Evolutionary conservation across 2,113 vertebrate species (phyloP).

Genomic region (Tragelaphus imberbis): DNA sequence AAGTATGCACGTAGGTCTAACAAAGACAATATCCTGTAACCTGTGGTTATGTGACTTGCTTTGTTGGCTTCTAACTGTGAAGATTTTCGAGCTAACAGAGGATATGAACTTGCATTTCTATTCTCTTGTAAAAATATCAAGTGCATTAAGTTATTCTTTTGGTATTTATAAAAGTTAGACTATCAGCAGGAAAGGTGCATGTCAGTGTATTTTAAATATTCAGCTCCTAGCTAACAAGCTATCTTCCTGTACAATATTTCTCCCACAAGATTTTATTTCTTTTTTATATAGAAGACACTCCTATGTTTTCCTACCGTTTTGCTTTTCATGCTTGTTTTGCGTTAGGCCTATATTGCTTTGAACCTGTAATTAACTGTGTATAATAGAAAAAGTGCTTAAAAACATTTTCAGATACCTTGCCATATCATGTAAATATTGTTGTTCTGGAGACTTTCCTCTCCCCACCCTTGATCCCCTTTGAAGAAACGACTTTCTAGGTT

Average conservation of each 20-base stretch:
- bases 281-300: neutral
- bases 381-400: neutral
- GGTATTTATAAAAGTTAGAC: neutral
- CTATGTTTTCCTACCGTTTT: neutral
- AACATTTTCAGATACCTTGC: neutral
- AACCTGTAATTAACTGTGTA: neutral
- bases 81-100: neutral
- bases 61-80: neutral
- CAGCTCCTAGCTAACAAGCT: neutral
- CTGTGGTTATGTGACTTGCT: conserved; percentile 30
- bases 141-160: neutral
- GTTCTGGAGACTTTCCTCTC: neutral
- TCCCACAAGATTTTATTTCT: neutral
- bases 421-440: neutral
- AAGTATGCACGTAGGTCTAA: neutral
- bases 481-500: neutral
- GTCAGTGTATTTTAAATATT: neutral
- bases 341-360: neutral
- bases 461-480: neutral
- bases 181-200: neutral
- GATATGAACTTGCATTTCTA: neutral
- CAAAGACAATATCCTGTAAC: conserved; percentile 6
- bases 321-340: neutral
- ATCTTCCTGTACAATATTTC: neutral
- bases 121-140: neutral